A percentile compares a stretch with the other conserved stretches of the same genome.
Conservation (phyloP, 2,797 vertebrate genomes). For the Enteromius argenteus region DNA sequence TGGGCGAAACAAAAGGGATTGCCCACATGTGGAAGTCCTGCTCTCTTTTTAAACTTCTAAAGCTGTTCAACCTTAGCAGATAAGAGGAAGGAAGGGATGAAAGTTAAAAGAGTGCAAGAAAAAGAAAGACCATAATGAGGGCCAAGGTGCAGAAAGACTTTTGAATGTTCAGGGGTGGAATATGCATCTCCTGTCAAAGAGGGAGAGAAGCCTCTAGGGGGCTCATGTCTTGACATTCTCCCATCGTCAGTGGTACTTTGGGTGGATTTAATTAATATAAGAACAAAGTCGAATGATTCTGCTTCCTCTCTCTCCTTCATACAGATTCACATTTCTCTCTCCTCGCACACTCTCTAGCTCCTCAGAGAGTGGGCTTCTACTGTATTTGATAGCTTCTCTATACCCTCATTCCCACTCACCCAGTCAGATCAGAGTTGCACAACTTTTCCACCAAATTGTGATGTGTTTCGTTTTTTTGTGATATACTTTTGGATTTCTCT, state of each 20-base stretch:
- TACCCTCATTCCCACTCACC: not conserved
- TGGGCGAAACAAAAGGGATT: conserved; percentile 14
- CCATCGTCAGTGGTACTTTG: conserved; percentile 32
- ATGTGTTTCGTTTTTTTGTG: not conserved
- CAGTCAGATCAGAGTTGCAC: conserved; percentile 12
- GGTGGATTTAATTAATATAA: conserved; percentile 53
- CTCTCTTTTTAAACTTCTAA: conserved; percentile 19
- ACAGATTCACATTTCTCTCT: conserved; percentile 5
- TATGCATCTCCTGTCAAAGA: conserved; percentile 31
- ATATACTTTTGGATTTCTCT: not conserved
- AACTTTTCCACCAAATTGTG: not conserved
- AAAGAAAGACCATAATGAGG: conserved; percentile 42
- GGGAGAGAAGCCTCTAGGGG: conserved; percentile 33
- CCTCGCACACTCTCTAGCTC: conserved; percentile 1
- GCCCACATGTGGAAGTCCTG: conserved; percentile 7
- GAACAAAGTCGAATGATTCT: conserved; percentile 41
- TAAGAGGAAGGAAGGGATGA: conserved; percentile 24
- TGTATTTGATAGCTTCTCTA: not conserved
- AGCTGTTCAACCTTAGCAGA: conserved; percentile 43
- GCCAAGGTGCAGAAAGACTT: conserved; percentile 48
- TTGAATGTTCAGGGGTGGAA: conserved; percentile 43
- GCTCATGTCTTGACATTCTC: conserved; percentile 34
- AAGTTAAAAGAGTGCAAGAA: conserved; percentile 37
- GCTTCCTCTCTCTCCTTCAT: not conserved
- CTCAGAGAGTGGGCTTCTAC: conserved; percentile 11